These are phyloP conservation scores for Norana najaformis DNA, from an alignment of 2,888 invertebrate genomes.

Conservation along the genomic window DNA sequence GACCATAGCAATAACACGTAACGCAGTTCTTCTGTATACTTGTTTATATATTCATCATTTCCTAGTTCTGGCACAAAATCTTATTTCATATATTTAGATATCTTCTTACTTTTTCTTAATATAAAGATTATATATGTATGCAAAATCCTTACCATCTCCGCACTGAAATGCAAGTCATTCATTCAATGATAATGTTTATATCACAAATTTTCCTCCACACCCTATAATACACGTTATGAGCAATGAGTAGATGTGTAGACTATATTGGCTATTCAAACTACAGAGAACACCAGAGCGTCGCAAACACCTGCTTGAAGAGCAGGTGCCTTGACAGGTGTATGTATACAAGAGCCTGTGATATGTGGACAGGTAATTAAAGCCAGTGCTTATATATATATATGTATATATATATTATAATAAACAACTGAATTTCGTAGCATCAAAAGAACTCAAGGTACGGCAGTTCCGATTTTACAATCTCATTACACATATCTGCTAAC, in stretches of 20 bases:
- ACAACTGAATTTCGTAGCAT: not conserved
- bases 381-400: not conserved
- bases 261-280: not conserved
- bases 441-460: not conserved
- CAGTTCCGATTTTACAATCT: not conserved
- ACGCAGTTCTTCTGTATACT: not conserved
- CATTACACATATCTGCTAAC: not conserved
- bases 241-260: too few species aligned
- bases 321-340: not conserved
- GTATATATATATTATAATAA: not conserved
- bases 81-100: too few species aligned
- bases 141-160: not conserved
- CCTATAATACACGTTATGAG: not conserved
- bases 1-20: not conserved
- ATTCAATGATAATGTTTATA: not conserved
- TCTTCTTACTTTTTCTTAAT: too few species aligned
- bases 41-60: not conserved
- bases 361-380: not conserved
- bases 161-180: not conserved
- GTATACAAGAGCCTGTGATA: not conserved
- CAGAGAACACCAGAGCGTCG: not conserved
- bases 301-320: not conserved
- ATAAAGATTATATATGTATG: too few species aligned
- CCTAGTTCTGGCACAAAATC: too few species aligned
- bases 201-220: not conserved